Conservation (phyloP, 2,113 vertebrate genomes). For the Tautogolabrus adspersus region DNA sequence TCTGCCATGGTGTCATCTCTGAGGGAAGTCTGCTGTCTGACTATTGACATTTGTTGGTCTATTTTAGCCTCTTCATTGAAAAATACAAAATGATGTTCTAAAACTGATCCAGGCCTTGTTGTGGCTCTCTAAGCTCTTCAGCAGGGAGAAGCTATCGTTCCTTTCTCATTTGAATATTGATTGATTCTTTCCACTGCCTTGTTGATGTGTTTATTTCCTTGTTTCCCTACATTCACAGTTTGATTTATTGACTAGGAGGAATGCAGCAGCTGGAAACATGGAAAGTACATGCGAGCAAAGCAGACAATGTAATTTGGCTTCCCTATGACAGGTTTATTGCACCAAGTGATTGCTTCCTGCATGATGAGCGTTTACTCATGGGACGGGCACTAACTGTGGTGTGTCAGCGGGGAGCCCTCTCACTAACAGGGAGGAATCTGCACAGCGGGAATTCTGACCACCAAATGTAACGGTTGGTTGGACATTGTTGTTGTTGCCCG, state of each 20-base stretch:
- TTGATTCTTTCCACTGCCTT: neutral
- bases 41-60: constrained; percentile 11
- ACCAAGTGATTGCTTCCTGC: constrained; percentile 39
- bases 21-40: constrained; percentile 16
- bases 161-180: neutral
- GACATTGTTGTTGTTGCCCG: neutral
- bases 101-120: neutral
- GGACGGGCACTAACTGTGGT: constrained; percentile 21
- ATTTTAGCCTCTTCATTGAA: neutral
- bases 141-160: too few relatives aligned
- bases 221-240: neutral
- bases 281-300: constrained; percentile 6
- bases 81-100: neutral
- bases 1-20: constrained; percentile 5
- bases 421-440: constrained; percentile 42
- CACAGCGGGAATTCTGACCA: constrained; percentile 35
- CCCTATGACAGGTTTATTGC: constrained; percentile 52
- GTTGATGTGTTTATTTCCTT: neutral
- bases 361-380: constrained; percentile 15
- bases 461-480: neutral
- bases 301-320: constrained; percentile 2
- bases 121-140: neutral
- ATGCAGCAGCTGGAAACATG: constrained; percentile 12
- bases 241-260: constrained; percentile 14
- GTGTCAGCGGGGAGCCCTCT: constrained; percentile 46